Evolutionary conservation across 2,113 vertebrate genomes (phyloP).

Genomic region (Strix uralensis): DNA sequence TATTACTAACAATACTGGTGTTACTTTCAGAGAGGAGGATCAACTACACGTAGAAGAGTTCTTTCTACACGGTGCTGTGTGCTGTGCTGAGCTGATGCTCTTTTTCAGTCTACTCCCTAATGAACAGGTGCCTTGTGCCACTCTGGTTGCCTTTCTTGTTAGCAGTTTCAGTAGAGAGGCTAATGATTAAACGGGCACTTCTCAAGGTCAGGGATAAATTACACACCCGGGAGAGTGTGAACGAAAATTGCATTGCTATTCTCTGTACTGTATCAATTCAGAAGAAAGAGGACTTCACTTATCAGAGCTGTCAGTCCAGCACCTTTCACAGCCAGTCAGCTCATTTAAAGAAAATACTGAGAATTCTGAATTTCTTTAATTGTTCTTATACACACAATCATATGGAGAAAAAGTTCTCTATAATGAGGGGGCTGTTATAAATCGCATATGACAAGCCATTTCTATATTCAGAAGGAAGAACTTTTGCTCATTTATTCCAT

Average conservation of each 20-base stretch:
- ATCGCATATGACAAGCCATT: neutral
- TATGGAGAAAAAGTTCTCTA: neutral
- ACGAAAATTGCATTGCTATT: neutral
- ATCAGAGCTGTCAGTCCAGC: neutral
- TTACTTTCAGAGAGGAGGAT: neutral
- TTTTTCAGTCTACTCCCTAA: neutral
- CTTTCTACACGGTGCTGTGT: neutral
- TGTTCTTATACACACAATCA: neutral
- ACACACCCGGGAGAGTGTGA: neutral
- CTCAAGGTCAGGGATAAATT: constrained; percentile 17
- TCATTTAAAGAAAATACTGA: neutral
- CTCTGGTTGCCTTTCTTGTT: constrained; percentile 11
- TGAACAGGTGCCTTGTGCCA: neutral
- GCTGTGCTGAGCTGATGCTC: neutral
- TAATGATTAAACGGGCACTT: neutral
- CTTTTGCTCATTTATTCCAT: neutral
- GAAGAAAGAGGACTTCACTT: neutral
- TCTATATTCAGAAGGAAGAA: neutral
- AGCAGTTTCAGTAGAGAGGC: neutral
- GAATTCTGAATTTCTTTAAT: neutral
- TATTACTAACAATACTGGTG: neutral
- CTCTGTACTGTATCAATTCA: neutral
- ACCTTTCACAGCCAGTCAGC: neutral
- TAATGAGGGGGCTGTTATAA: neutral
- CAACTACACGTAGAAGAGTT: neutral